These are phyloP conservation scores for Camptogramma bilineatum DNA, from an alignment of 2,888 invertebrate genomes.

Conservation along the genomic window DNA sequence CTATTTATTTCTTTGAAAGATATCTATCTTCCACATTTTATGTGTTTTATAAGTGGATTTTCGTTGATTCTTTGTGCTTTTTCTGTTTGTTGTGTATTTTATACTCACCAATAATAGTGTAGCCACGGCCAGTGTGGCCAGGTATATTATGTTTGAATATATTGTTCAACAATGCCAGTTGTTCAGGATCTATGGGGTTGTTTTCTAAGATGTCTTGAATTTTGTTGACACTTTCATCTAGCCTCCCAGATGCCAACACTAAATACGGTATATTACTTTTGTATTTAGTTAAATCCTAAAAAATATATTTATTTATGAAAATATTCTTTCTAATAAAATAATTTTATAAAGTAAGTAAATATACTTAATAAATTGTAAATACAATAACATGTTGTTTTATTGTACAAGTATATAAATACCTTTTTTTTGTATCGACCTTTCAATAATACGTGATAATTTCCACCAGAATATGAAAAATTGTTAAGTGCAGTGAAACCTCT, in stretches of 20 bases:
- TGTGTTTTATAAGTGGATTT: no score
- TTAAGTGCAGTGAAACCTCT: slow-evolving; percentile 58
- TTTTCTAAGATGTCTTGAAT: slow-evolving; percentile 60
- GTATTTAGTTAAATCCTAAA: slow-evolving; percentile 9
- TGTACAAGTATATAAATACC: no score
- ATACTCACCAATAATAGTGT: slow-evolving; percentile 73
- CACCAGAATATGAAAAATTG: slow-evolving; percentile 54
- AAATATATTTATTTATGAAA: slow-evolving; percentile 1
- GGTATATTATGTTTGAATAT: slow-evolving; percentile 72
- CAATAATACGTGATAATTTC: slow-evolving; percentile 55
- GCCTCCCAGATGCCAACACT: slow-evolving; percentile 82
- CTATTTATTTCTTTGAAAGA: no score
- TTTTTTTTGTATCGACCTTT: slow-evolving; percentile 59
- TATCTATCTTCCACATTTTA: no score
- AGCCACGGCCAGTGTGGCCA: slow-evolving; percentile 88
- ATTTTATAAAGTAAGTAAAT: no score
- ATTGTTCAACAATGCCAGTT: slow-evolving; percentile 76
- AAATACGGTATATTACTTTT: slow-evolving; percentile 71
- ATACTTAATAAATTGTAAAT: no score
- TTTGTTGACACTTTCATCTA: slow-evolving; percentile 68
- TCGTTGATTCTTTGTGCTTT: no score
- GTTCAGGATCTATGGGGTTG: slow-evolving; percentile 72
- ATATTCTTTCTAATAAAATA: no score
- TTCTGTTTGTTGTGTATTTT: no score
- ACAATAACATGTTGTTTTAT: no score